Percentiles rank a stretch among this genome's conserved stretches.
Evolutionary conservation across 2,888 invertebrate genomes (phyloP).

Genomic region (Peribatodes rhomboidaria): DNA sequence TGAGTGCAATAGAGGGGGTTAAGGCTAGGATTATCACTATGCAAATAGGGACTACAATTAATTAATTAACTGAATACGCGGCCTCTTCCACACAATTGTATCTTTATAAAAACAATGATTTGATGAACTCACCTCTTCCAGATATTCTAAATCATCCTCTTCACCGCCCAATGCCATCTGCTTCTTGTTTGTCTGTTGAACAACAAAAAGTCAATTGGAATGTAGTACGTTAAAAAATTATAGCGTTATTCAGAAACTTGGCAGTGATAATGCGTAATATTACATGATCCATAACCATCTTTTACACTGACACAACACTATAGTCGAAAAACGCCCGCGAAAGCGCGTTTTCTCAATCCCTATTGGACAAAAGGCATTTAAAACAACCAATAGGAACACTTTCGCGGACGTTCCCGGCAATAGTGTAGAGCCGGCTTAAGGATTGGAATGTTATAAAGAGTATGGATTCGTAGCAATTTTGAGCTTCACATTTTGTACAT

Average conservation of each 20-base stretch:
- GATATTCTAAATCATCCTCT: conserved; percentile 71
- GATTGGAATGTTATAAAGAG: neutral
- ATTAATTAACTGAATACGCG: no score
- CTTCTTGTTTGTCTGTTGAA: conserved; percentile 76
- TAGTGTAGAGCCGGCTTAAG: no score
- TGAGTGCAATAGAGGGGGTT: no score
- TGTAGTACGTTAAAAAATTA: neutral
- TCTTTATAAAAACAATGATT: no score
- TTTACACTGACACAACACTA: no score
- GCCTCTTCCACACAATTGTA: no score
- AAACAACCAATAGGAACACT: no score
- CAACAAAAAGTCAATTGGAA: conserved; percentile 12
- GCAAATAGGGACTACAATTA: no score
- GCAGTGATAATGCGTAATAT: conserved; percentile 3
- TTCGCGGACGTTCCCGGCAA: no score
- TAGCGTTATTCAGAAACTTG: neutral
- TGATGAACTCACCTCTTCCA: conserved; percentile 70
- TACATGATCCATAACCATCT: conserved; percentile 12
- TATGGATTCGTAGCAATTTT: conserved; percentile 28
- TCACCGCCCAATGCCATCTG: conserved; percentile 76
- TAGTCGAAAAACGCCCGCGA: no score
- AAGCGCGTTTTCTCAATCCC: no score
- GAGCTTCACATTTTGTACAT: conserved; percentile 21
- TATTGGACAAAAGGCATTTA: no score
- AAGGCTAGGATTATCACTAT: neutral